These are phyloP conservation scores for Aspidiotus destructor DNA, from an alignment of 2,888 invertebrate genomes.

Conservation along the genomic window DNA sequence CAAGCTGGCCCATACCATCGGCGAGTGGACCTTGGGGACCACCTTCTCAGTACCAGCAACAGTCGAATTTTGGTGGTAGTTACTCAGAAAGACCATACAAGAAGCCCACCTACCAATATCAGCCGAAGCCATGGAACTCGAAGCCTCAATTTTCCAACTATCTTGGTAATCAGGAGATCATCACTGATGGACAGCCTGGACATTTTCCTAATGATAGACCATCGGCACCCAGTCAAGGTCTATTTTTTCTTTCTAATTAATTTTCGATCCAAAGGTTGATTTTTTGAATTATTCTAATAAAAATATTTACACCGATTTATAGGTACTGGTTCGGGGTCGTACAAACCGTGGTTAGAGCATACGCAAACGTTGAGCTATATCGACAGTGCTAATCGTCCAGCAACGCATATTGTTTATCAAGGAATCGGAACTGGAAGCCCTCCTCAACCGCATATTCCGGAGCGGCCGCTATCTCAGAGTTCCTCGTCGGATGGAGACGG, in stretches of 20 bases:
- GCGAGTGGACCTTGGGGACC: slow-evolving; percentile 36
- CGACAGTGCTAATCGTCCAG: slow-evolving; percentile 37
- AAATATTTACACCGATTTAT: too few relatives aligned
- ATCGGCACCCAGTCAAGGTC: slow-evolving; percentile 14
- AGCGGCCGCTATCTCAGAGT: slow-evolving; percentile 42
- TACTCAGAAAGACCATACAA: slow-evolving; percentile 44
- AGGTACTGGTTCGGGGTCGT: not conserved
- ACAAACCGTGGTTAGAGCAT: slow-evolving; percentile 24
- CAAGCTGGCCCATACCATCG: slow-evolving; percentile 41
- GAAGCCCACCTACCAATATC: slow-evolving; percentile 40
- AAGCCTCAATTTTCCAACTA: slow-evolving; percentile 32
- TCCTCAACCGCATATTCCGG: slow-evolving; percentile 35
- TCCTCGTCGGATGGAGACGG: slow-evolving; percentile 60
- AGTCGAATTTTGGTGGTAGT: slow-evolving; percentile 42
- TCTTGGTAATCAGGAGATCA: slow-evolving; percentile 43
- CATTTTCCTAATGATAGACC: slow-evolving; percentile 45
- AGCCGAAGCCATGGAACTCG: slow-evolving; percentile 29
- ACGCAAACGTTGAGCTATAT: slow-evolving; percentile 27
- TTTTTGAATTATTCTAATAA: too few relatives aligned
- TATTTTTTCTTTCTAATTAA: slow-evolving; percentile 2
- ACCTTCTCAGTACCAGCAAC: slow-evolving; percentile 33
- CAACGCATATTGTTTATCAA: slow-evolving; percentile 38
- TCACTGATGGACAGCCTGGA: slow-evolving; percentile 49
- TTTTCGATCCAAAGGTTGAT: too few relatives aligned
- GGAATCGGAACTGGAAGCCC: slow-evolving; percentile 28